Base-by-base conservation (phyloP, 2,888 invertebrate species). In the Drosophila meridionalis region DNA sequence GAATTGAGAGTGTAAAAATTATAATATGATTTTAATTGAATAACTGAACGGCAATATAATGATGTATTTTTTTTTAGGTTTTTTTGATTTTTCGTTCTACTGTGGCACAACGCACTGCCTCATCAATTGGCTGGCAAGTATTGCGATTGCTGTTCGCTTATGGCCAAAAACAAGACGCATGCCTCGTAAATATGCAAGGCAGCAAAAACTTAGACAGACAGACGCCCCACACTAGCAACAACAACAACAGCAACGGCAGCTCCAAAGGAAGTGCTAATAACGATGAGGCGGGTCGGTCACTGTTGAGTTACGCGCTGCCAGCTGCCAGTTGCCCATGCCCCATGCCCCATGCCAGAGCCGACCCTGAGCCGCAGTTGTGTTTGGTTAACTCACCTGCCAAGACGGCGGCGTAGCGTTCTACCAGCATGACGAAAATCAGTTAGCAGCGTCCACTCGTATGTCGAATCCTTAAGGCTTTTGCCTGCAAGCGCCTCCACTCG, bases 131-230 rank as follows among this genome's bases (percentile, higher is more conserved):
- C 86, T 83, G 81, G 72, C 78, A 82, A 83, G 68, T 71, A 78
- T 72, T 72, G 81, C 69, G 43, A 65, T 67, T 70, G 76, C 65
- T 57, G 57, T 61, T 58, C 74, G 81, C 68, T 67, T 58, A 52
- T 75, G 73, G 83, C 74, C 73, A 73, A 79, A 80, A 74, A 68
- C 69, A 82, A 87, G 82, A 86, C 89, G 80, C 86, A 88, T 83
- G 82, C 76, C 71, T 86, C 90, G 87, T 90, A 89, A 89, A 89
- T 82, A 87, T 87, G 87, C 84, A 78, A 89, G 82, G 83, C 69
- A 90, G 73, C 90, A 87, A 87, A 80, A 88, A 83, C 59, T 86
- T 84, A 76, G 80, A 82, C 83, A 82, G 83, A 87, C 87, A 84
- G 81, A 89, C 83, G 80, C 81, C 82, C 62, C 76, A 48, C 65